Evolutionary conservation across 2,888 invertebrate genomes (phyloP).

Genomic region (Epirrita christyi): DNA sequence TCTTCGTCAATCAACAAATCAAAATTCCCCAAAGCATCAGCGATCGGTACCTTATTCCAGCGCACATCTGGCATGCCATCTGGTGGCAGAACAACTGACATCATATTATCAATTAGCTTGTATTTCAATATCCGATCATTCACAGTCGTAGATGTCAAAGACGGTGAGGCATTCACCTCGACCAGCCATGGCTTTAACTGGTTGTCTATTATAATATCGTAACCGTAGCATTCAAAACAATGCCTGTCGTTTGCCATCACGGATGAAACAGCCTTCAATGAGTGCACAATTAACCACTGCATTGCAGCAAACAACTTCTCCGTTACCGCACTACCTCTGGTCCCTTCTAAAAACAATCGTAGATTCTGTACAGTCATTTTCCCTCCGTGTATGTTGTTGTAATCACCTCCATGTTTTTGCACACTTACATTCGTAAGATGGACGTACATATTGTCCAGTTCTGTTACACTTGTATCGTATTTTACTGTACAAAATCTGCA

Average conservation of each 20-base stretch:
- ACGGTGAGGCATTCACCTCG: conserved; percentile 98
- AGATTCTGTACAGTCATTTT: conserved; percentile 97
- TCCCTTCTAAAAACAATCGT: conserved; percentile 95
- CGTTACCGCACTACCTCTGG: conserved; percentile 94
- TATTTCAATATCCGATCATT: conserved; percentile 97
- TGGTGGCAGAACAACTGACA: conserved; percentile 95
- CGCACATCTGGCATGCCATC: conserved; percentile 95
- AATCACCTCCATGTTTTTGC: conserved; percentile 98
- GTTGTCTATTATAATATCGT: conserved; percentile 98
- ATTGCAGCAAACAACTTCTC: conserved; percentile 95
- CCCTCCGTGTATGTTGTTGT: conserved; percentile 96
- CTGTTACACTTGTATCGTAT: conserved; percentile 94
- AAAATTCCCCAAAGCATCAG: conserved; percentile 92
- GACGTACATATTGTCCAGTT: conserved; percentile 96
- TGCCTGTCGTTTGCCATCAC: conserved; percentile 97
- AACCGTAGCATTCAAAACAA: conserved; percentile 97
- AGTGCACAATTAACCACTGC: conserved; percentile 95
- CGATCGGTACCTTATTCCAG: conserved; percentile 92
- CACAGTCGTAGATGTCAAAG: conserved; percentile 96
- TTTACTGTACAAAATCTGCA: conserved; percentile 98
- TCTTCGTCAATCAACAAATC: conserved; percentile 94
- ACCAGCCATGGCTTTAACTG: conserved; percentile 97
- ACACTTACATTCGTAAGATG: conserved; percentile 98
- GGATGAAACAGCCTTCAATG: conserved; percentile 95
- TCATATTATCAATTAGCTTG: conserved; percentile 96